phyloP scores from a whole-genome alignment of 2,113 vertebrate species.

The Numenius arquata region DNA sequence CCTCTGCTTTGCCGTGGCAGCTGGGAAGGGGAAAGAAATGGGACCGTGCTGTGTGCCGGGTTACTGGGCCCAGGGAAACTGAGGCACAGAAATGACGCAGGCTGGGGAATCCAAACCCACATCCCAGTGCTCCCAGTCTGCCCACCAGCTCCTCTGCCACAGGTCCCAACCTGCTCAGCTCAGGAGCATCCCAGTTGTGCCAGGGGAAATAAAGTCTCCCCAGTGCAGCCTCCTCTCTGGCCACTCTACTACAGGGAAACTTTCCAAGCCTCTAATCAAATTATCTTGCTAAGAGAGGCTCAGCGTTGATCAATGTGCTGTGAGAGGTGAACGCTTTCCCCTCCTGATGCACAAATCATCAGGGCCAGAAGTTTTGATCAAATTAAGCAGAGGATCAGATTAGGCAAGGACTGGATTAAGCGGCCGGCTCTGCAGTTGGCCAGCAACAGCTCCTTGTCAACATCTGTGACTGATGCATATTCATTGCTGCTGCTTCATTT shows the following conservation, averaged over 20 bases:
- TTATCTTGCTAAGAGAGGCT: constrained; percentile 39
- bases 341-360: constrained; percentile 33
- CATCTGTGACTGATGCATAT: constrained; percentile 61
- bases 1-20: constrained; percentile 95
- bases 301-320: not conserved
- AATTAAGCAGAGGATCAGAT: constrained; percentile 61
- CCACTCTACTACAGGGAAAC: constrained; percentile 15
- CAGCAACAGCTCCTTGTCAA: constrained; percentile 55
- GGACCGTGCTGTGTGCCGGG: accelerated
- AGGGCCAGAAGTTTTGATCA: constrained; percentile 47
- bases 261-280: constrained; percentile 58
- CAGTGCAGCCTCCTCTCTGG: not conserved
- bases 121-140: accelerated
- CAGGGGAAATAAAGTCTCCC: not conserved
- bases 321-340: not conserved
- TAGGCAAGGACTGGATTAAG: constrained; percentile 56
- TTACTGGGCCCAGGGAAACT: not conserved
- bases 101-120: not conserved
- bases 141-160: not conserved
- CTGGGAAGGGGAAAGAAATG: constrained; percentile 54
- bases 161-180: not conserved
- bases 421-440: constrained; percentile 27
- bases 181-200: not conserved
- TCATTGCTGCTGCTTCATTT: constrained; percentile 50
- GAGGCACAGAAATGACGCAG: not conserved